Base-by-base conservation (phyloP, 1,140 invertebrate genomes). In the Andrena cerasifolii region DNA sequence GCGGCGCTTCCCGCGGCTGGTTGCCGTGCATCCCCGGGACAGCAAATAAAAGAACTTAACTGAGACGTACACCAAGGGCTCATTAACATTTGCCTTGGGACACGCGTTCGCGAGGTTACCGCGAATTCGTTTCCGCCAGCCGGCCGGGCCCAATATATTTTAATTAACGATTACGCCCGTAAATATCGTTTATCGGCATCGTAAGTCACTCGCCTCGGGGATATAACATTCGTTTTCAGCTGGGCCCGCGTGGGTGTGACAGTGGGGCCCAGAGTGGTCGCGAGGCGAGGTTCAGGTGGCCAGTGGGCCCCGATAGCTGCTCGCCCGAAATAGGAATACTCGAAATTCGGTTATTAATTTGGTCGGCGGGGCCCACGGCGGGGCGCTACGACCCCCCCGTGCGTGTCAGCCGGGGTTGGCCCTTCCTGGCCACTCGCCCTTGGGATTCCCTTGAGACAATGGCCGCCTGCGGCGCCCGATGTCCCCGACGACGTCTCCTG, bases 401-500 rank as follows among this genome's bases (percentile, higher is more conserved):
- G 88, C 78, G 87, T 88, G 89, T 89, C 89, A 89, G 83, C 80
- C 54, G 59, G 80, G 78, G 80, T 78, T 80, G 76, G 78, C 79
- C 77, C 74, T 74, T 87, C 67, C 82, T 63, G 61, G 83, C 74
- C 76, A n/a, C n/a, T 75, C 71, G 75, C 80, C 73, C 81, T 84
- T 81, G 86, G 82, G 78, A 83, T 83, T 84, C 80, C 83, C 78
- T 89, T 92, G 89, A 92, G 90, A 92, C 91, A 92, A 92, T 92
- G 90, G 89, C 87, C 90, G 89, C 91, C 91, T 76, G 91, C 84
- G 86, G 91, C 81, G 90, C 83, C 87, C 70, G 88, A 91, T 91
- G 91, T 92, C 91, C 91, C 90, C 90, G 89, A 89, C 90, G 89
- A 91, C 90, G 91, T 92, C 90, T 91, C 90, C n/a, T 81, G 66